Conservation (phyloP, 2,797 vertebrate genomes). For the Falco peregrinus region DNA sequence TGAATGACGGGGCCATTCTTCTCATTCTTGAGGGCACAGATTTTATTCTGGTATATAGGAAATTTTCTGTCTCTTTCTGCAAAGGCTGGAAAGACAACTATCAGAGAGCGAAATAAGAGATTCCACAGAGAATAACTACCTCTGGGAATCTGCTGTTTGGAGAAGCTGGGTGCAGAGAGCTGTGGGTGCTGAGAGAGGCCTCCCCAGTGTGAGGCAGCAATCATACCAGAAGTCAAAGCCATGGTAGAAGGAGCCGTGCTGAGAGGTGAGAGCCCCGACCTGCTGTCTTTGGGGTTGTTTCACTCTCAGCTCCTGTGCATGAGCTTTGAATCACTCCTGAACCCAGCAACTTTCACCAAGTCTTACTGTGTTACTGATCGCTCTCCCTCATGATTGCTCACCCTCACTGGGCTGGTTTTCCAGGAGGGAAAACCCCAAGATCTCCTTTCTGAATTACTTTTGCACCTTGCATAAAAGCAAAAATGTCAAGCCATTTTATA, state of each 20-base stretch:
- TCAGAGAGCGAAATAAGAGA: not conserved
- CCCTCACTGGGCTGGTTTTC: not conserved
- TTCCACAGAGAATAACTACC: not conserved
- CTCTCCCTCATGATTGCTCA: not conserved
- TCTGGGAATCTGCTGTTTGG: not conserved
- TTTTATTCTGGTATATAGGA: not conserved
- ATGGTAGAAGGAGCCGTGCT: not conserved
- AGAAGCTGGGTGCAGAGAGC: not conserved
- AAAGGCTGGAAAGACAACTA: not conserved
- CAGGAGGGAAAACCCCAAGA: not conserved
- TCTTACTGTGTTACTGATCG: rapidly evolving
- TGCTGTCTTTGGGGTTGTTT: not conserved
- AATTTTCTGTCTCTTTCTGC: not conserved
- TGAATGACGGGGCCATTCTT: not conserved
- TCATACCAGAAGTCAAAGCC: not conserved
- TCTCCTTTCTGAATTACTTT: not conserved
- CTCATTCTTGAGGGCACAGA: not conserved
- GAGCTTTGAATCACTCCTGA: not conserved
- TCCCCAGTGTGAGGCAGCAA: rapidly evolving
- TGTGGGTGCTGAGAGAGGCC: not conserved
- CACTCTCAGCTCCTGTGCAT: not conserved
- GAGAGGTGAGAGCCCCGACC: not conserved
- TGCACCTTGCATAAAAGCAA: not conserved
- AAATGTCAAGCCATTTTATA: not conserved
- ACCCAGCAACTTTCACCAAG: not conserved